phyloP scores from a whole-genome alignment of 2,113 vertebrate genomes.

The Nothocercus nigrocapillus region DNA sequence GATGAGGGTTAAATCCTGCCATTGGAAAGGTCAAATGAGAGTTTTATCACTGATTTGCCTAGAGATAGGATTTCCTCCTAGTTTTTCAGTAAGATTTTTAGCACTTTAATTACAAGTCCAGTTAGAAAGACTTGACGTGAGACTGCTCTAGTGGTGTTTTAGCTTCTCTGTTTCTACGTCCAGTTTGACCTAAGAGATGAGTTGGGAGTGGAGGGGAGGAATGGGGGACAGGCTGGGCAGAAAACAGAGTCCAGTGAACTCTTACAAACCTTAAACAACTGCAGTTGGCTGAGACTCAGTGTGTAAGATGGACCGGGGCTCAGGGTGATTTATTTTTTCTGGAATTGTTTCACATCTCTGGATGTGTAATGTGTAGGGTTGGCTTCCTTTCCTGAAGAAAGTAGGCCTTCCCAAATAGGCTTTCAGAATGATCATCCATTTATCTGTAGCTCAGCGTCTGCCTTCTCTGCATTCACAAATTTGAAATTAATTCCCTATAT shows the following conservation, averaged over 20 bases:
- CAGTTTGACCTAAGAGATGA: background rate
- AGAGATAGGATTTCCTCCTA: background rate
- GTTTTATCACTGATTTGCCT: background rate
- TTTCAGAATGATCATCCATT: conserved; percentile 9
- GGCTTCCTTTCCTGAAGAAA: background rate
- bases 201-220: conserved; percentile 21
- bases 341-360: conserved; percentile 39
- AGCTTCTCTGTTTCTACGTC: conserved; percentile 40
- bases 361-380: conserved; percentile 15
- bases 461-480: conserved; percentile 42
- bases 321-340: conserved; percentile 56
- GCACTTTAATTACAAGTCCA: background rate
- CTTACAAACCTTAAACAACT: conserved; percentile 57
- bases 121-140: conserved; percentile 30
- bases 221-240: conserved; percentile 52
- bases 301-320: conserved; percentile 21
- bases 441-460: conserved; percentile 22
- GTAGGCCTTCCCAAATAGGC: background rate
- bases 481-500: conserved; percentile 55
- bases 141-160: conserved; percentile 5
- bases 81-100: background rate
- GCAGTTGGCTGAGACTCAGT: conserved; percentile 44
- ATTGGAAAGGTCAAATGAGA: background rate
- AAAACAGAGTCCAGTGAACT: conserved; percentile 63
- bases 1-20: background rate